Percentiles rank a stretch among this genome's conserved stretches.
Evolutionary conservation across 2,797 vertebrate genomes (phyloP).

Genomic region (Acipenser transmontanus): DNA sequence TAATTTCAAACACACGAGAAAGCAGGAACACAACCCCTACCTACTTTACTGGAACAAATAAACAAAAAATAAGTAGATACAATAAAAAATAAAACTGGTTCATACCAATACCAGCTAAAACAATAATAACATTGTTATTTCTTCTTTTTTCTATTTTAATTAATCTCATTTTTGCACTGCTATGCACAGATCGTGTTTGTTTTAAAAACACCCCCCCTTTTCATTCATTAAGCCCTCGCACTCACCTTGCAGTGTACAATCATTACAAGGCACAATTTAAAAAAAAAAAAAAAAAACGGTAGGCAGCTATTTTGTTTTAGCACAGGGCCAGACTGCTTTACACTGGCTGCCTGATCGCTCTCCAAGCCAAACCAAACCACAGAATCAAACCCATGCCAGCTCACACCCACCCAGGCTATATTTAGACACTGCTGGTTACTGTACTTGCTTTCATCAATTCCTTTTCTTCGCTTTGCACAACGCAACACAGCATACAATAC

Average conservation of each 20-base stretch:
- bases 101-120: slow-evolving; percentile 51
- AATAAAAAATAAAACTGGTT: slow-evolving; percentile 34
- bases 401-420: slow-evolving; percentile 59
- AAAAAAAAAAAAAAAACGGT: slow-evolving; percentile 35
- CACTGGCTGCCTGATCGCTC: slow-evolving; percentile 55
- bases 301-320: slow-evolving; percentile 73
- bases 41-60: no score
- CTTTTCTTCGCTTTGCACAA: slow-evolving; percentile 49
- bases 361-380: slow-evolving; percentile 59
- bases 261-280: slow-evolving; percentile 5
- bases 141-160: slow-evolving; percentile 33
- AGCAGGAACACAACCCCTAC: no score
- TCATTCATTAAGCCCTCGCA: slow-evolving; percentile 51
- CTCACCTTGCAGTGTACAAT: slow-evolving; percentile 29
- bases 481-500: slow-evolving; percentile 42
- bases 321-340: slow-evolving; percentile 60
- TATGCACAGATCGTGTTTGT: background rate
- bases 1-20: no score
- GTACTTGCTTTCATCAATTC: slow-evolving; percentile 61
- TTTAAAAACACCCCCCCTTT: slow-evolving; percentile 18
- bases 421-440: slow-evolving; percentile 60
- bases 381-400: slow-evolving; percentile 54
- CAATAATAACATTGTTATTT: slow-evolving; percentile 48
- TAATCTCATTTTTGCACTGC: slow-evolving; percentile 36
- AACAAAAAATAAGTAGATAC: no score